Base-by-base conservation (phyloP, 1,140 invertebrate species). In the Conus betulinus region DNA sequence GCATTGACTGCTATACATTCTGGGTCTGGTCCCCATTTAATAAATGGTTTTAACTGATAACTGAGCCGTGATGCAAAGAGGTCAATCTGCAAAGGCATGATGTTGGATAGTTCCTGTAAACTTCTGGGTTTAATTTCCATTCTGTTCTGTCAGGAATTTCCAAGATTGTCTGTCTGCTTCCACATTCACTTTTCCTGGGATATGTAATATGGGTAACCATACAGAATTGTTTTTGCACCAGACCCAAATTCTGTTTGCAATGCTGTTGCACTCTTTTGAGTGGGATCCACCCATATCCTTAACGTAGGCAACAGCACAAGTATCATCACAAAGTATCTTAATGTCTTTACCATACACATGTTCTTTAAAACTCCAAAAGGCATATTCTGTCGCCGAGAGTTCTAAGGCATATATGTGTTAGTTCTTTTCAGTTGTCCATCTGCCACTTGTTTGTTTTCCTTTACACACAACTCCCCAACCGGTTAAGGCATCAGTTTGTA, bases 201-300 rank as follows among this genome's bases (percentile, higher is more conserved):
- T 7, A n/a, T 60, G 52, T 7, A 4, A 23, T 25, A 60, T 63
- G 52, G 39, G 0, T 39, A 3, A 39, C 39, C 39, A 39, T 39
- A 39, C 39, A 63, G 55, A 17, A 17, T 23, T 20, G 5, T 57
- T 25, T 23, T 57, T 55, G 25, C 55, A 84, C 83, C 83, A 84
- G 83, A 25, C 52, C 83, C 83, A 60, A 13, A 84, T 84, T 63
- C 83, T 84, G 7, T 53, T 81, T 51, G 78, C 78, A 39, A 1
- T 81, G 8, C 15, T 27, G 52, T 51, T 53, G 25, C 11, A 84
- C 11, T 20, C 83, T 20, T 11, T 11, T n/a, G 83, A 84, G 5
- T 60, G 10, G 20, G 83, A 84, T 60, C 83, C 57, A 10, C 83
- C 83, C 3, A 84, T 84, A 13, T 84, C 3, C 52, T 60, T 84